Evolutionary conservation across 2,888 invertebrate genomes (phyloP), one percentile per base, ranked within the genome.

Genomic region (Trichacis sp.): DNA sequence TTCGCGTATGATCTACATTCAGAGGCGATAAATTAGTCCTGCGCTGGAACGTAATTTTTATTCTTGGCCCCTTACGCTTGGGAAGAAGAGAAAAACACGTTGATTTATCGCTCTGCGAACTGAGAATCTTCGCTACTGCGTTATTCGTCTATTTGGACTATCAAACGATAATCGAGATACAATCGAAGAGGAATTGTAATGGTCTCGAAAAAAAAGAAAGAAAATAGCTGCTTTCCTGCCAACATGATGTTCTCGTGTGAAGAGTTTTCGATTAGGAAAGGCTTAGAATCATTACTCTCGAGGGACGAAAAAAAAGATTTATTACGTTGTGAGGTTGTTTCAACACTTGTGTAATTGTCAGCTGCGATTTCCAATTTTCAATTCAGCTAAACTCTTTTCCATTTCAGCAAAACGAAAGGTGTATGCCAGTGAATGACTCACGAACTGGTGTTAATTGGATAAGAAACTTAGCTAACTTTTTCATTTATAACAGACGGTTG

Each of bases 21-120:
- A 77, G 73, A 74, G 71, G 70, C 77, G 62, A 78, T 78, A 77
- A 77, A 78, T 77, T 77, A 77, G 66, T 70, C 69, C 62, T 47
- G 66, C 60, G 60, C 70, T 75, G 65, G 72, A 72, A 68, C 68
- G 75, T 76, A 75, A 77, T 77, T 77, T 75, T 57, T 74, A 73
- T 76, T 77, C 76, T 71, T 73, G 71, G 74, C 73, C 73, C 70
- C 73, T 73, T 70, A 43, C 43, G 33, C 20, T 64, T 57, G 47
- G 66, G 64, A 63, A 67, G 66, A 64, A 50, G 55, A 65, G 64
- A 52, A 73, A 73, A 63, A 68, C 66, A 69, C 72, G 68, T 73
- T 77, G 77, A 77, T 77, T 77, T 77, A 77, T 77, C 70, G 74
- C 71, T 66, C 66, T 68, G 46, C 46, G 24, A 15, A 15, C 14